A percentile compares a stretch with the other conserved stretches of the same genome.
phyloP scores from a whole-genome alignment of 2,888 invertebrate genomes.

The Eumerus sabulonum region DNA sequence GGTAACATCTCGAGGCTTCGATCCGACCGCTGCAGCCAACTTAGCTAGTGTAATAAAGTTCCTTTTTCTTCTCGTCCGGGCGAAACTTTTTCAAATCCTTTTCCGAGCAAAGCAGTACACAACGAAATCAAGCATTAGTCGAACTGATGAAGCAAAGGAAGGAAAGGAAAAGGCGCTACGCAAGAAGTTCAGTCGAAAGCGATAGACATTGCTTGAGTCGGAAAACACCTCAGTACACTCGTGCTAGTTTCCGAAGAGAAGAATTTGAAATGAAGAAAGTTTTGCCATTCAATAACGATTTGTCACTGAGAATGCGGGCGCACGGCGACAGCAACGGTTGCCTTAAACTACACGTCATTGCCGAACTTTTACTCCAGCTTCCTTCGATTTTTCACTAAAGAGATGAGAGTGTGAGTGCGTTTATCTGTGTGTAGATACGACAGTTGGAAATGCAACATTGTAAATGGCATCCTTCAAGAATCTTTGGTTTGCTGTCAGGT shows the following conservation, averaged over 20 bases:
- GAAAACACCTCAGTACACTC: constrained; percentile 54
- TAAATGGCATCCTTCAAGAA: too few relatives aligned
- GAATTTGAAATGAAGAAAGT: constrained; percentile 64
- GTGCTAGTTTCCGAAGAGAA: constrained; percentile 44
- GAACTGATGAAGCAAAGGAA: constrained; percentile 23
- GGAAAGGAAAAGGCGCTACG: background rate
- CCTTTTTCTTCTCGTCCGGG: constrained; percentile 23
- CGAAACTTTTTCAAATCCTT: constrained; percentile 53
- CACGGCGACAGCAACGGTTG: constrained; percentile 8
- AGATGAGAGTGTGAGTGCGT: too few relatives aligned
- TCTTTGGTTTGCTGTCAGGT: too few relatives aligned
- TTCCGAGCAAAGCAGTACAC: constrained; percentile 28
- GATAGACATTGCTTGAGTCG: constrained; percentile 33
- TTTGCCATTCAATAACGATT: constrained; percentile 68
- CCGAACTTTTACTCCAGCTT: constrained; percentile 45
- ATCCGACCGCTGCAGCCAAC: constrained; percentile 19
- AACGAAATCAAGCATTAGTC: constrained; percentile 8
- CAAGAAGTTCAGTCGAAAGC: constrained; percentile 19
- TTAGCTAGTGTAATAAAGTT: constrained; percentile 39
- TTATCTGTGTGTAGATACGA: too few relatives aligned
- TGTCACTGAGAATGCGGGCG: constrained; percentile 57
- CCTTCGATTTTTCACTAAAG: constrained; percentile 29
- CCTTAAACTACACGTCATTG: constrained; percentile 62
- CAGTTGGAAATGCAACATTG: too few relatives aligned
- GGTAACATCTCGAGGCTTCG: constrained; percentile 56